Conservation (phyloP, 2,797 vertebrate species). For the Ibycter americanus region DNA sequence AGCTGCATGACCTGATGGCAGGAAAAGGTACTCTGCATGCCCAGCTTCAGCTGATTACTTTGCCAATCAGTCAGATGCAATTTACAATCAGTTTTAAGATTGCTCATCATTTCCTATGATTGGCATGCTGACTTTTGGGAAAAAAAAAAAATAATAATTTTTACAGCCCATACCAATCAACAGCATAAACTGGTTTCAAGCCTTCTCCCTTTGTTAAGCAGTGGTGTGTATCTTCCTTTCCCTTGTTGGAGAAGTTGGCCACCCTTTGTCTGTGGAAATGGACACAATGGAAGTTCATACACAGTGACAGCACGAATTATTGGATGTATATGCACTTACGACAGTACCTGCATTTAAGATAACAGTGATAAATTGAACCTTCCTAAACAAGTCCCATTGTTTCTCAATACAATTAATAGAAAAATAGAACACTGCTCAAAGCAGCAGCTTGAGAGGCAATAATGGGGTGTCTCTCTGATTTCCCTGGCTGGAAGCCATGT, state of each 20-base stretch:
- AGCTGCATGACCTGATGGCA: constrained; percentile 47
- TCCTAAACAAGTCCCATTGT: background rate
- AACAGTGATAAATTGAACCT: background rate
- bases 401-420: background rate
- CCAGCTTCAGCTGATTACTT: constrained; percentile 69
- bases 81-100: constrained; percentile 77
- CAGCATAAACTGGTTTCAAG: background rate
- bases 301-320: background rate
- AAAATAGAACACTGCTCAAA: background rate
- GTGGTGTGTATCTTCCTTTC: background rate
- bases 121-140: constrained; percentile 40
- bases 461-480: rapidly evolving
- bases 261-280: background rate
- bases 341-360: background rate
- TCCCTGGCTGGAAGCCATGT: rapidly evolving
- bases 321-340: background rate
- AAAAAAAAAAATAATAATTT: constrained; percentile 28
- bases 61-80: constrained; percentile 73
- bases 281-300: background rate
- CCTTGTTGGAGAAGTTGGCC: background rate
- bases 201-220: background rate
- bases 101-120: constrained; percentile 68
- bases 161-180: constrained; percentile 60
- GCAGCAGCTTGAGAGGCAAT: background rate
- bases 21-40: constrained; percentile 29